Percentiles rank a stretch among this genome's conserved stretches.
Evolutionary conservation across 2,888 invertebrate species (phyloP).

Genomic region (Pardosa pseudoannulata): DNA sequence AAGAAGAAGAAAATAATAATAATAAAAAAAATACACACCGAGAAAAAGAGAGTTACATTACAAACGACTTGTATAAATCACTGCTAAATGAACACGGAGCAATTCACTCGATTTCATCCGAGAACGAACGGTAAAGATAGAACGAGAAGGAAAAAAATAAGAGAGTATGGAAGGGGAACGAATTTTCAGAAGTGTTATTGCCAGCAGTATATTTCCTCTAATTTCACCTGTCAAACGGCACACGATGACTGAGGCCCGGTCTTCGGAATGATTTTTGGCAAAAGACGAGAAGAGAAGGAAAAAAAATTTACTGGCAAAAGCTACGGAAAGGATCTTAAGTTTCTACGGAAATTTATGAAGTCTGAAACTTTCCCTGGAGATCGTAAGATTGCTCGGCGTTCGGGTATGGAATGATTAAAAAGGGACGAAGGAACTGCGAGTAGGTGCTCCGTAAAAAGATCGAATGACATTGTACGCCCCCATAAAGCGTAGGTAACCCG

Average conservation of each 20-base stretch:
- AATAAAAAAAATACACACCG: neutral
- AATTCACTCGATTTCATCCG: neutral
- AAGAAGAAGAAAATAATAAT: too few species aligned
- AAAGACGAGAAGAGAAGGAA: neutral
- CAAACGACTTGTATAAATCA: conserved; percentile 2
- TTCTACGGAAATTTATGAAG: neutral
- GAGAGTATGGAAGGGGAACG: neutral
- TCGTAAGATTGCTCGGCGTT: too few species aligned
- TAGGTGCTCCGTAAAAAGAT: too few species aligned
- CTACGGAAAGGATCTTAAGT: neutral
- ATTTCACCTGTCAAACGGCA: too few species aligned
- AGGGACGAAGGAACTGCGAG: too few species aligned
- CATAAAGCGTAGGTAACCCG: too few species aligned
- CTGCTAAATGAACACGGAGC: neutral
- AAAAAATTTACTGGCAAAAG: neutral
- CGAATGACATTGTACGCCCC: too few species aligned
- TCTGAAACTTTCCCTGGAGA: neutral
- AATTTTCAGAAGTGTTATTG: neutral
- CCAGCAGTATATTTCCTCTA: neutral
- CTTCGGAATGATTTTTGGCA: too few species aligned
- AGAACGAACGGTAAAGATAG: neutral
- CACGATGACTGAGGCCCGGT: too few species aligned
- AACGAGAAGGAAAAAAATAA: neutral
- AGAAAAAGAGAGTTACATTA: neutral
- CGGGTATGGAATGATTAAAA: too few species aligned